phyloP scores from a whole-genome alignment of 2,113 vertebrate species.

The Mustela lutreola region DNA sequence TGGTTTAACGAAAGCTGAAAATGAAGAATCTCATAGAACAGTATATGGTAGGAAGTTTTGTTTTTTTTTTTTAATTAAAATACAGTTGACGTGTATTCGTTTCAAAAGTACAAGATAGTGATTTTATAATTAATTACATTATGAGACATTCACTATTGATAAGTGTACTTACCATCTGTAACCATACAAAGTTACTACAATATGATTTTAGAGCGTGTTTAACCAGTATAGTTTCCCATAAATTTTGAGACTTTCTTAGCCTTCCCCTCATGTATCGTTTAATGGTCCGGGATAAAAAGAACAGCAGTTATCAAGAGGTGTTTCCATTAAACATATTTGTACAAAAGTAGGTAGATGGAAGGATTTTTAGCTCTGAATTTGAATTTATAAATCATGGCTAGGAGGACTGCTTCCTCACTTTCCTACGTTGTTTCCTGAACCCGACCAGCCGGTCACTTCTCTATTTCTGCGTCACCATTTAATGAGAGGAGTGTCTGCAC shows the following conservation, averaged over 20 bases:
- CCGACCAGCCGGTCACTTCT: background rate
- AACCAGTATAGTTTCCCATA: background rate
- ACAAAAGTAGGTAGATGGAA: constrained; percentile 6
- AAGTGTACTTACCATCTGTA: background rate
- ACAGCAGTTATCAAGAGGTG: background rate
- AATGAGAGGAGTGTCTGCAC: background rate
- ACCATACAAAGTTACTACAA: background rate
- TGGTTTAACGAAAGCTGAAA: constrained; percentile 57
- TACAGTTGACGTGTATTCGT: background rate
- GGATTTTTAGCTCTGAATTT: background rate
- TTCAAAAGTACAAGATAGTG: background rate
- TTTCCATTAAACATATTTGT: background rate
- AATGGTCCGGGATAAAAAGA: constrained; percentile 10
- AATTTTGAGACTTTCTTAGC: constrained; percentile 34
- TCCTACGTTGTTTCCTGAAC: background rate
- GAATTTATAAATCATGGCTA: background rate
- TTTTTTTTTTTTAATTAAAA: background rate
- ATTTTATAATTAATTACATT: background rate
- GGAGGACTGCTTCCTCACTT: background rate
- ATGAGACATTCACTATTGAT: background rate
- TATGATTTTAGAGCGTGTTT: background rate
- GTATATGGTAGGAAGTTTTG: background rate
- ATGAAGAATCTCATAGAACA: constrained; percentile 14
- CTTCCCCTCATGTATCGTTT: constrained; percentile 3
- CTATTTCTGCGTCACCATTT: background rate